These are phyloP conservation scores for Apoda limacodes DNA, from an alignment of 2,888 invertebrate species.

Conservation along the genomic window DNA sequence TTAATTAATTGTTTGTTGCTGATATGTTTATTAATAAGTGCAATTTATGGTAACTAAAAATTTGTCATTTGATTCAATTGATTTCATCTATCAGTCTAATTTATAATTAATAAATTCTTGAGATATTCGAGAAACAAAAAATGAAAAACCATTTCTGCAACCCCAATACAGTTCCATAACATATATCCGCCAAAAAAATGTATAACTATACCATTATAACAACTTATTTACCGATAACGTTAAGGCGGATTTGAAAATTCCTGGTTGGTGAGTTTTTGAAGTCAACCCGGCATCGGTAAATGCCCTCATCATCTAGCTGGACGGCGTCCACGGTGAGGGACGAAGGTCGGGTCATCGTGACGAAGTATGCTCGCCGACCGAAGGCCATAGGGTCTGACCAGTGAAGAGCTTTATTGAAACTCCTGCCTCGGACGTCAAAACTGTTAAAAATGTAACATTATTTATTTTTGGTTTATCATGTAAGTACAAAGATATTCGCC, in stretches of 20 bases:
- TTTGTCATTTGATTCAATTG: too few species aligned
- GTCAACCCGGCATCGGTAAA: slow-evolving; percentile 89
- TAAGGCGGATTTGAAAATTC: slow-evolving; percentile 87
- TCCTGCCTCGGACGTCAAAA: slow-evolving; percentile 86
- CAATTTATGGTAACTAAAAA: too few species aligned
- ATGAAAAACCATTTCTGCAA: too few species aligned
- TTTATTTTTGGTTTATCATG: background rate
- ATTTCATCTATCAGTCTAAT: too few species aligned
- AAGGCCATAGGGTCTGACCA: slow-evolving; percentile 87
- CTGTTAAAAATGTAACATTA: slow-evolving; percentile 69
- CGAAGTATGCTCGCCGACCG: slow-evolving; percentile 86
- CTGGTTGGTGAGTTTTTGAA: slow-evolving; percentile 90
- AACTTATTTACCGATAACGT: slow-evolving; percentile 83
- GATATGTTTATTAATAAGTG: too few species aligned
- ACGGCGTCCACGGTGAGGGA: slow-evolving; percentile 85
- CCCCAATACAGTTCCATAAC: too few species aligned
- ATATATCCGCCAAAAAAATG: too few species aligned
- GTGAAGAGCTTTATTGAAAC: slow-evolving; percentile 83
- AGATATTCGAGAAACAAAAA: too few species aligned
- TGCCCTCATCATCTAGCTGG: slow-evolving; percentile 86
- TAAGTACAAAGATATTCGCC: slow-evolving; percentile 10
- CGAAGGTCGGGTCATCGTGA: slow-evolving; percentile 82
- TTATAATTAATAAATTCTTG: too few species aligned
- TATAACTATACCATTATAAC: too few species aligned
- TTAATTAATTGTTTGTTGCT: too few species aligned